Base-by-base conservation (phyloP, 2,888 invertebrate species). In the Melitaea athalia region DNA sequence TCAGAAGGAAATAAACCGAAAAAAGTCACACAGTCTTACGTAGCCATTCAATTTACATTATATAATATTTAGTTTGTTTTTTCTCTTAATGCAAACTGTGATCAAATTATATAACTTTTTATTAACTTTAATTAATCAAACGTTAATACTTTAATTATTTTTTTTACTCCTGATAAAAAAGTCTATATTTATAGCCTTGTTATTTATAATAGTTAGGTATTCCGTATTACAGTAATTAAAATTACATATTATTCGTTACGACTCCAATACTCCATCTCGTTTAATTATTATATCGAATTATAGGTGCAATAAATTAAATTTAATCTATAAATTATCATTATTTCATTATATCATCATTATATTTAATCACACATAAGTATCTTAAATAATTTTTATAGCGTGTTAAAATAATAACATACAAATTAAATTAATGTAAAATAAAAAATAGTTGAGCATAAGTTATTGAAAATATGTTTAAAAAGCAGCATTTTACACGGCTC, bases 401-500 rank as follows among this genome's bases (percentile, higher is more conserved):
- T 11, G 52, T 24, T 52, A 31, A 52, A 17, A 24, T 31, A 17
- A 24, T 31, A 10, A 24, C 31, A 1, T 12, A 31, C 17, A 24
- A 24, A n/a, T n/a, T n/a, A n/a, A n/a, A n/a, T n/a, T n/a, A n/a
- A n/a, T n/a, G n/a, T n/a, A n/a, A n/a, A n/a, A n/a, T n/a, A n/a
- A n/a, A n/a, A n/a, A n/a, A n/a, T n/a, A n/a, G n/a, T n/a, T n/a
- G n/a, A n/a, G n/a, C n/a, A n/a, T n/a, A n/a, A n/a, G n/a, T n/a
- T n/a, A n/a, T n/a, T n/a, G n/a, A n/a, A n/a, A n/a, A n/a, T n/a
- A n/a, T 33, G 12, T 52, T 55, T 57, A 47, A 47, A 67, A 50
- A 53, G 67, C 68, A 55, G 15, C 67, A 69, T 72, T 74, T 74
- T 72, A 73, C 52, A 55, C 42, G 63, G 52, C 49, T 53, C 62